Conservation (phyloP, 2,113 vertebrate species). For the Cyrtonyx montezumae region DNA sequence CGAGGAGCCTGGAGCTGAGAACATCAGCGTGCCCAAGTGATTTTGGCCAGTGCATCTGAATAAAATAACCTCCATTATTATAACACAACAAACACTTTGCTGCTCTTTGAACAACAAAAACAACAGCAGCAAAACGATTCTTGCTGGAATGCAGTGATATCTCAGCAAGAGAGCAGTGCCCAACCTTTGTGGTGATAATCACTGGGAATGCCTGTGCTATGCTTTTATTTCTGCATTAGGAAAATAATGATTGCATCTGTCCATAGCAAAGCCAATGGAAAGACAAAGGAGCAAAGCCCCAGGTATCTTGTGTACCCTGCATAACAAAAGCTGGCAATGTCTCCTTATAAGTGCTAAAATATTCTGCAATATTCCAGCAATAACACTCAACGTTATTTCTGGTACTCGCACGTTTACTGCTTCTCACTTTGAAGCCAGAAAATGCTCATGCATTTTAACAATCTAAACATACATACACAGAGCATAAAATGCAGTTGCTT, state of each 20-base stretch:
- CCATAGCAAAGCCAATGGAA: neutral
- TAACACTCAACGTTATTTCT: neutral
- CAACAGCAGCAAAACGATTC: neutral
- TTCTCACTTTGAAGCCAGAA: slow-evolving; percentile 18
- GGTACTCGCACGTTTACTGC: neutral
- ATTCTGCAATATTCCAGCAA: neutral
- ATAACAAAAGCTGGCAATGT: neutral
- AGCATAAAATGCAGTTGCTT: slow-evolving; percentile 1
- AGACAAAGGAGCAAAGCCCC: neutral
- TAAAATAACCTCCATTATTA: neutral
- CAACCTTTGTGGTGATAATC: neutral
- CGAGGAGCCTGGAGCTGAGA: neutral
- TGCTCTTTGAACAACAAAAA: neutral
- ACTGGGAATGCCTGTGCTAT: neutral
- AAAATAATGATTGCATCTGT: neutral
- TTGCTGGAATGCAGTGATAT: neutral
- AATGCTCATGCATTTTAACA: neutral
- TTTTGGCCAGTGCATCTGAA: neutral
- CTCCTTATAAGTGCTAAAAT: neutral
- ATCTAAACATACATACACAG: neutral
- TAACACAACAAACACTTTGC: slow-evolving; percentile 9
- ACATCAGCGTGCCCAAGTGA: neutral
- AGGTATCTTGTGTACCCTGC: neutral
- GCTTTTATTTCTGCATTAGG: neutral
- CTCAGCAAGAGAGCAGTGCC: neutral